phyloP scores from a whole-genome alignment of 2,113 vertebrate genomes.

The Sinocyclocheilus anshuiensis region DNA sequence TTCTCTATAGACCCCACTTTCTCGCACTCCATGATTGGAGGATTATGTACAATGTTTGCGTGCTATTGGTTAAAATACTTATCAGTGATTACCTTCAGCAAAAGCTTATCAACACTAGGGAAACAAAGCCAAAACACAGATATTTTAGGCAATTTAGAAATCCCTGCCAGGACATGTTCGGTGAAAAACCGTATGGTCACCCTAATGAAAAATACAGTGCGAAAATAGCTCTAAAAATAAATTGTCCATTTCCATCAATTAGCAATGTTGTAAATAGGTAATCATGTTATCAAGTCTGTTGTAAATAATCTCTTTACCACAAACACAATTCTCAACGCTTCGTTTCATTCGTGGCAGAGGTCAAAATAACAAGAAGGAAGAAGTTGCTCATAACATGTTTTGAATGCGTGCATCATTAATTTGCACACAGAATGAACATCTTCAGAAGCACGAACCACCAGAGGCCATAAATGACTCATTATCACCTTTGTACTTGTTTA shows the following conservation, averaged over 20 bases:
- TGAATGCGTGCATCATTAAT: conserved; percentile 19
- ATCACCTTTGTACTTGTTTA: conserved; percentile 26
- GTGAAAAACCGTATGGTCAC: not conserved
- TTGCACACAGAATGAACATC: not conserved
- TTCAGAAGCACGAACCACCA: not conserved
- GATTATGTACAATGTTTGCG: not conserved
- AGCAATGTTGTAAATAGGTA: not conserved
- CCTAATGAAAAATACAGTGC: not conserved
- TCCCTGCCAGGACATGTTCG: not conserved
- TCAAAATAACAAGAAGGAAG: not conserved
- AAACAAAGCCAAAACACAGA: not conserved
- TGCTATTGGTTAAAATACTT: not conserved
- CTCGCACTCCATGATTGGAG: not conserved
- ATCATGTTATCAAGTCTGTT: not conserved
- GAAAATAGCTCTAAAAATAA: not conserved
- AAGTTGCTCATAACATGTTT: conserved; percentile 17
- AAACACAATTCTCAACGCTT: conserved; percentile 2
- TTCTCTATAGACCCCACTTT: not conserved
- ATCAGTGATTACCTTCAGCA: not conserved
- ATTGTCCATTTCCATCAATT: not conserved
- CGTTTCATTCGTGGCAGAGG: not conserved
- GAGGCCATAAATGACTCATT: conserved; percentile 17
- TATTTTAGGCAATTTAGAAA: not conserved
- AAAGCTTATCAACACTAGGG: not conserved
- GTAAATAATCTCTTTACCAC: not conserved